Percentiles rank a stretch among this genome's conserved stretches.
These are phyloP conservation scores for Emydocephalus ijimae DNA, from an alignment of 2,113 vertebrate genomes.

Conservation along the genomic window DNA sequence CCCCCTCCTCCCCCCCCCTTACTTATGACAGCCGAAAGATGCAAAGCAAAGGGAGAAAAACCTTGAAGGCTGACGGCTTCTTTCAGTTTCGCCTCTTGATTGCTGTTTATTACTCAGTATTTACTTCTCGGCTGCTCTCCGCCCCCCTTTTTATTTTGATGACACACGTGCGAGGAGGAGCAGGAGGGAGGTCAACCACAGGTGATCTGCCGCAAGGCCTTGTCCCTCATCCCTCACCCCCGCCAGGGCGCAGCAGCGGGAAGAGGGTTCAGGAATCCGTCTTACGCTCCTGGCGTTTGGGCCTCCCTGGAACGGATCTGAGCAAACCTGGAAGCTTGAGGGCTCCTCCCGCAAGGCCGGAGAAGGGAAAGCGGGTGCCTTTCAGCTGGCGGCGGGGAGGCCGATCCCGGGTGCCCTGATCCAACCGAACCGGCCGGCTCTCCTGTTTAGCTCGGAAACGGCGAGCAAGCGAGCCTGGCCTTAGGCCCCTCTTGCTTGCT, in stretches of 20 bases:
- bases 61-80: too few relatives aligned
- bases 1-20: too few relatives aligned
- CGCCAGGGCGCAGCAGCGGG: background rate
- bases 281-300: background rate
- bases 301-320: background rate
- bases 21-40: too few relatives aligned
- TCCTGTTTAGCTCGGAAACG: background rate
- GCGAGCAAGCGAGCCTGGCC: background rate
- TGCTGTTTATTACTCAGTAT: background rate
- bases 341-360: background rate
- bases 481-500: background rate
- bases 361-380: background rate
- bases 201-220: slow-evolving; percentile 21
- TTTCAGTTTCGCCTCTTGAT: background rate
- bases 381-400: background rate
- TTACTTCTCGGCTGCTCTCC: background rate
- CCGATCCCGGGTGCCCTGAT: background rate
- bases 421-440: background rate
- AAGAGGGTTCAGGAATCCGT: background rate
- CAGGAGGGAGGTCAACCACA: background rate
- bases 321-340: background rate
- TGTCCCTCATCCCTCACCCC: too few relatives aligned
- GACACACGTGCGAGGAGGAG: slow-evolving; percentile 34
- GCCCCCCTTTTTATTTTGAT: slow-evolving; percentile 38
- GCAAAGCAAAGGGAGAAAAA: too few relatives aligned